Conservation (phyloP, 2,113 vertebrate species). For the Syngnathoides biaculeatus region DNA sequence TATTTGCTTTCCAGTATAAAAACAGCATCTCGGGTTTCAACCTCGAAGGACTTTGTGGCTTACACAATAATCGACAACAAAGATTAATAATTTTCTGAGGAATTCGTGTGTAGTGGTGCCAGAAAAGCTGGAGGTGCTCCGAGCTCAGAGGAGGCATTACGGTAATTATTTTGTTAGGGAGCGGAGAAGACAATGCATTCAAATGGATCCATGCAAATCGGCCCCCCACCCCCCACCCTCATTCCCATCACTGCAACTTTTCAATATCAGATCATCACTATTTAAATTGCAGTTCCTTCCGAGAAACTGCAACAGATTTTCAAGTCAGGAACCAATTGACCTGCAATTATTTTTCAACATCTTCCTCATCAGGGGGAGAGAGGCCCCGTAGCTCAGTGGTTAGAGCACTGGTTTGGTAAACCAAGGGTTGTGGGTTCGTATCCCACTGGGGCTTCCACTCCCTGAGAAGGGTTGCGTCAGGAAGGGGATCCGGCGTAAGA, state of each 20-base stretch:
- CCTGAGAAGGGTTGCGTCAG: too few species aligned
- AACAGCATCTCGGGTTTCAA: constrained; percentile 24
- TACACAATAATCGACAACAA: constrained; percentile 43
- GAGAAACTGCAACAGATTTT: constrained; percentile 30
- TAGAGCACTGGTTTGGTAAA: too few species aligned
- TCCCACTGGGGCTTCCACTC: too few species aligned
- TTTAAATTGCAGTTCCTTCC: constrained; percentile 33
- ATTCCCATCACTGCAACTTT: neutral
- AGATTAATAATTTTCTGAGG: constrained; percentile 45
- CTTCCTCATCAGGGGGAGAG: constrained; percentile 20
- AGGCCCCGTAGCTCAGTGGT: too few species aligned
- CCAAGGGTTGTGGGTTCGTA: too few species aligned
- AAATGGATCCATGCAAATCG: neutral
- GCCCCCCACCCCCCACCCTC: neutral
- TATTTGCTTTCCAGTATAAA: constrained; percentile 40
- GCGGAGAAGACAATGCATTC: constrained; percentile 1
- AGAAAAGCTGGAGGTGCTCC: constrained; percentile 29
- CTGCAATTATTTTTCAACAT: constrained; percentile 27
- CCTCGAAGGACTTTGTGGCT: constrained; percentile 41
- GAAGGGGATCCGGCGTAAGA: too few species aligned
- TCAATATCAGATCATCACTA: constrained; percentile 5
- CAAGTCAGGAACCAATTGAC: constrained; percentile 25
- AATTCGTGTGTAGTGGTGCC: constrained; percentile 58
- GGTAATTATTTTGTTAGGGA: constrained; percentile 8
- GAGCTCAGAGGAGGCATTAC: constrained; percentile 17